Percentiles rank a stretch among this genome's conserved stretches.
phyloP scores from a whole-genome alignment of 2,888 invertebrate genomes.

The Pterostichus madidus region DNA sequence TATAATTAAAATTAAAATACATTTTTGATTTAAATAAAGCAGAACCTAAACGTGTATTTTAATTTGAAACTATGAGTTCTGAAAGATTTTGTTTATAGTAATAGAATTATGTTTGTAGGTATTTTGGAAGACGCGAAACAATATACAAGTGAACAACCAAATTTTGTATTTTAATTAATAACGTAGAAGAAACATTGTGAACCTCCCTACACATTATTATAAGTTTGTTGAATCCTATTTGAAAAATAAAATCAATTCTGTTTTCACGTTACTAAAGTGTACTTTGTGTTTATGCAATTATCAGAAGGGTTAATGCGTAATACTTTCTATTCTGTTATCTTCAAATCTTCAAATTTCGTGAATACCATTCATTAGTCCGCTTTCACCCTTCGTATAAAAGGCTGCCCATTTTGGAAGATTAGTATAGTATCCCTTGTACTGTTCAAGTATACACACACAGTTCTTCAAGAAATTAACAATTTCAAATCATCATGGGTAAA shows the following conservation, averaged over 20 bases:
- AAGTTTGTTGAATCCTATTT: background rate
- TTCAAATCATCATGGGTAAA: slow-evolving; percentile 1
- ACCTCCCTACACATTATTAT: background rate
- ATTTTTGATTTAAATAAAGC: too few relatives aligned
- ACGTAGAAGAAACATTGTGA: background rate
- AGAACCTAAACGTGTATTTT: too few relatives aligned
- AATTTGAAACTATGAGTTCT: too few relatives aligned
- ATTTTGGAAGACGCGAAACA: background rate
- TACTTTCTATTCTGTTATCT: slow-evolving; percentile 16
- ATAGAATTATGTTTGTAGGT: background rate
- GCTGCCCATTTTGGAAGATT: background rate
- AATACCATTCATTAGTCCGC: background rate
- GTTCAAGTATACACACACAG: too few relatives aligned
- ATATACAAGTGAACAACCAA: background rate
- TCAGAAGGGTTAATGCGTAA: too few relatives aligned
- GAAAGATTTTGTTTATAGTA: too few relatives aligned
- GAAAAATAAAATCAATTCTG: background rate
- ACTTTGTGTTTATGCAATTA: too few relatives aligned
- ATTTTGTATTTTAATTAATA: slow-evolving; percentile 3
- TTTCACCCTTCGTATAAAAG: slow-evolving; percentile 29
- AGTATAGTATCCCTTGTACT: too few relatives aligned
- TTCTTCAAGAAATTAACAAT: background rate
- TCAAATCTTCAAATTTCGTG: too few relatives aligned
- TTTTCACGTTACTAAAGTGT: background rate
- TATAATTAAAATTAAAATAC: too few relatives aligned